Conservation (phyloP, 2,113 vertebrate genomes). For the Erythrocercus mccallii region DNA sequence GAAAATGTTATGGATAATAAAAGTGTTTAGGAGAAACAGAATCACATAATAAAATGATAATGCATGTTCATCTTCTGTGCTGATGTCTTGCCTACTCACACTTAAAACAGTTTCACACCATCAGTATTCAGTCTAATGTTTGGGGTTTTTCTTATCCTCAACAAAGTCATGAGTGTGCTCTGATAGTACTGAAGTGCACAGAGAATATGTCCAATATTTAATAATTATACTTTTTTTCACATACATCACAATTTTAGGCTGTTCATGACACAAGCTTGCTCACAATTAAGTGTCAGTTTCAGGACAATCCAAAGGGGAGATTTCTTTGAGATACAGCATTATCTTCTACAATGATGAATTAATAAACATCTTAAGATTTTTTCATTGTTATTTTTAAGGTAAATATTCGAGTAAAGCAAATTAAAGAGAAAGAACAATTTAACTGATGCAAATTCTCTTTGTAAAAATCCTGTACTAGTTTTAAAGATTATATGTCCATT, state of each 20-base stretch:
- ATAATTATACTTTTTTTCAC: not conserved
- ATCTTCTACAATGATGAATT: not conserved
- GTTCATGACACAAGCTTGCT: not conserved
- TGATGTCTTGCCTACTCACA: not conserved
- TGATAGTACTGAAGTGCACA: not conserved
- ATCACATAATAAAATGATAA: not conserved
- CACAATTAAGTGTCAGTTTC: not conserved
- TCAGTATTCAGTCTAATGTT: not conserved
- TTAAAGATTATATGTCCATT: not conserved
- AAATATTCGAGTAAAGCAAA: not conserved
- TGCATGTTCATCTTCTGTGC: not conserved
- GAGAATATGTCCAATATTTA: not conserved
- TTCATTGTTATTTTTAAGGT: not conserved
- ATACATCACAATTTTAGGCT: not conserved
- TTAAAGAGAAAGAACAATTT: not conserved
- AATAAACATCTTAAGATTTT: not conserved
- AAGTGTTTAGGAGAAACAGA: not conserved
- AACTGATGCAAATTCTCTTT: not conserved
- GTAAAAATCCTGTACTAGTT: not conserved
- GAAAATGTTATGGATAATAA: not conserved
- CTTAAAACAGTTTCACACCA: not conserved
- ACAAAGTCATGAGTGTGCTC: not conserved
- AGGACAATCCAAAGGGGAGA: not conserved
- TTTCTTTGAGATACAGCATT: not conserved
- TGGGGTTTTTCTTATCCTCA: not conserved